These are phyloP conservation scores for Talpa occidentalis DNA, from an alignment of 2,113 vertebrate genomes.

Conservation along the genomic window DNA sequence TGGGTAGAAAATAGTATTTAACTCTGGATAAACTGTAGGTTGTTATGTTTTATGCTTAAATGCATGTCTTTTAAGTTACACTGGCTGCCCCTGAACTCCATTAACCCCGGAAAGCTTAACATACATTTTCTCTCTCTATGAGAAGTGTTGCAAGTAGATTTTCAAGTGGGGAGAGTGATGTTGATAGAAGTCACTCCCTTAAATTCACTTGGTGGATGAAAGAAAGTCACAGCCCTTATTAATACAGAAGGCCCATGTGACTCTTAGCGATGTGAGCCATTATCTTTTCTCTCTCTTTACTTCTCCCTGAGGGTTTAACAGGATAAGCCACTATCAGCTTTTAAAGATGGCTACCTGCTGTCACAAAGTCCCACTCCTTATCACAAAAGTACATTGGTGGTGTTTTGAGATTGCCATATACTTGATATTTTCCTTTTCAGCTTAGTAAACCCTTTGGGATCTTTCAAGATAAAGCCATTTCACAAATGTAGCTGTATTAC, in stretches of 20 bases:
- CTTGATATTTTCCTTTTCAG: constrained; percentile 54
- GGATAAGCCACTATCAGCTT: constrained; percentile 48
- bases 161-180: background rate
- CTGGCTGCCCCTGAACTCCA: background rate
- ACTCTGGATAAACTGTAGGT: background rate
- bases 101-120: background rate
- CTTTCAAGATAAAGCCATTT: constrained; percentile 71
- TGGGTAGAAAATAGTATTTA: background rate
- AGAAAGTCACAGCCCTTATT: background rate
- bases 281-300: background rate
- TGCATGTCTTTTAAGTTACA: background rate
- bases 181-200: background rate
- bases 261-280: background rate
- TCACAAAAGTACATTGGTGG: background rate
- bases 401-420: background rate
- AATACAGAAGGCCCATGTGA: background rate
- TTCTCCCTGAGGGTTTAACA: background rate
- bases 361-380: background rate
- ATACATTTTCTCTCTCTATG: background rate
- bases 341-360: constrained; percentile 49
- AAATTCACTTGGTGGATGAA: background rate
- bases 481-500: constrained; percentile 58
- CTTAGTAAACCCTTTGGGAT: constrained; percentile 62
- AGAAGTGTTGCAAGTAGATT: background rate
- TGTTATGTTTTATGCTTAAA: constrained; percentile 4